These are phyloP conservation scores for Drosophila merina DNA, from an alignment of 2,888 invertebrate species.

Conservation along the genomic window DNA sequence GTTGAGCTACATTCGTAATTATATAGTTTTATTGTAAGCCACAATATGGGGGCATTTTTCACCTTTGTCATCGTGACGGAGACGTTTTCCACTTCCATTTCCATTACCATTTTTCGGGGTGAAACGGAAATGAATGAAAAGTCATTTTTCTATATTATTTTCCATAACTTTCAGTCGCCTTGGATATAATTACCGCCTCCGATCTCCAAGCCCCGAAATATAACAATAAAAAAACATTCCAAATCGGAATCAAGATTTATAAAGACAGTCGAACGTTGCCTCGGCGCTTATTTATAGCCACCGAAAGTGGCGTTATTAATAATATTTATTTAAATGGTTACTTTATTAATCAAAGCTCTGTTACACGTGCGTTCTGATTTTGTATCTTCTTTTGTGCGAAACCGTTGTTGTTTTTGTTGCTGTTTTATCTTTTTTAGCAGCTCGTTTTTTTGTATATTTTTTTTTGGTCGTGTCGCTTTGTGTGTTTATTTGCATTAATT, in stretches of 20 bases:
- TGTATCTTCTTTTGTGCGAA: conserved; percentile 47
- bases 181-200: not conserved
- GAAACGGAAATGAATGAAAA: conserved; percentile 46
- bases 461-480: conserved; percentile 52
- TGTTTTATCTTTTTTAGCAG: conserved; percentile 45
- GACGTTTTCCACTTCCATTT: conserved; percentile 48
- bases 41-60: conserved; percentile 35
- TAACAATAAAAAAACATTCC: conserved; percentile 2
- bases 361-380: conserved; percentile 79
- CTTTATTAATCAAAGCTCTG: conserved; percentile 69
- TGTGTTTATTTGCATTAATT: conserved; percentile 75
- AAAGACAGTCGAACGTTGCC: conserved; percentile 37
- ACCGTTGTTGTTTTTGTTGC: conserved; percentile 53
- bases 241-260: conserved; percentile 30
- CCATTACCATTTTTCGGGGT: conserved; percentile 10
- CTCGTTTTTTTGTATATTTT: conserved; percentile 52
- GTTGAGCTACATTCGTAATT: conserved; percentile 46
- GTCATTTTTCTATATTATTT: conserved; percentile 8
- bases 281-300: conserved; percentile 42
- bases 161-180: conserved; percentile 1
- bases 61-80: conserved; percentile 36
- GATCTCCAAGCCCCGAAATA: too few relatives aligned
- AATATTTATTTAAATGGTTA: conserved; percentile 65
- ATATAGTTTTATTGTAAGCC: conserved; percentile 42
- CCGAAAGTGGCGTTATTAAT: conserved; percentile 54